Percentiles rank a stretch among this genome's conserved stretches.
Conservation (phyloP, 2,888 invertebrate species). For the Bruchidius siliquastri region DNA sequence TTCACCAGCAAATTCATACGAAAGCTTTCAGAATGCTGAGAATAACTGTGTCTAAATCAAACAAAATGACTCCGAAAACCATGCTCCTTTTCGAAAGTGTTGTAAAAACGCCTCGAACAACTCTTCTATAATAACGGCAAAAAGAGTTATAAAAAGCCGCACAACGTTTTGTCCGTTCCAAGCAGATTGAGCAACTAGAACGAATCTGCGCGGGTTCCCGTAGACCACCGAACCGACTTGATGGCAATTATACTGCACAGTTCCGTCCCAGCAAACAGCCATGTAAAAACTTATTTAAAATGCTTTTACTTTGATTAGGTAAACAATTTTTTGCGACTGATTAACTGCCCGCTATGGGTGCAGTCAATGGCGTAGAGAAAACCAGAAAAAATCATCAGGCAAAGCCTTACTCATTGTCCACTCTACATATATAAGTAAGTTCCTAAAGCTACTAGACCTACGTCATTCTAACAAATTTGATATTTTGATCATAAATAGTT, state of each 20-base stretch:
- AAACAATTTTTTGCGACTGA: neutral
- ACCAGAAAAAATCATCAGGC: neutral
- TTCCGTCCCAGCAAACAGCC: neutral
- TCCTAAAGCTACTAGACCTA: too few relatives aligned
- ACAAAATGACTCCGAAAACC: neutral
- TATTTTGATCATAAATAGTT: too few relatives aligned
- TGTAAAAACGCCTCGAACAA: neutral
- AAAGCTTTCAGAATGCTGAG: neutral
- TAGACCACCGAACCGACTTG: neutral
- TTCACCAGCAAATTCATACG: neutral
- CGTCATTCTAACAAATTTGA: too few relatives aligned
- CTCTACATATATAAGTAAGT: too few relatives aligned
- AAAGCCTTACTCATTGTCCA: too few relatives aligned
- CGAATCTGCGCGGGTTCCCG: neutral
- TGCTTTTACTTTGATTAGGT: neutral
- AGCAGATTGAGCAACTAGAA: neutral
- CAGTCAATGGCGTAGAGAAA: neutral
- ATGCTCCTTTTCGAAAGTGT: neutral
- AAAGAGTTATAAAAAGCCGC: neutral
- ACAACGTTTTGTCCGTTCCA: neutral
- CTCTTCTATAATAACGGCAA: neutral
- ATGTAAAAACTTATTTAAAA: neutral
- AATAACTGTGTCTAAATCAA: neutral
- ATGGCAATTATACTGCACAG: neutral
- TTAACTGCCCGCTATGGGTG: neutral